phyloP scores from a whole-genome alignment of 2,888 invertebrate genomes.

The Falcaria lacertinaria region DNA sequence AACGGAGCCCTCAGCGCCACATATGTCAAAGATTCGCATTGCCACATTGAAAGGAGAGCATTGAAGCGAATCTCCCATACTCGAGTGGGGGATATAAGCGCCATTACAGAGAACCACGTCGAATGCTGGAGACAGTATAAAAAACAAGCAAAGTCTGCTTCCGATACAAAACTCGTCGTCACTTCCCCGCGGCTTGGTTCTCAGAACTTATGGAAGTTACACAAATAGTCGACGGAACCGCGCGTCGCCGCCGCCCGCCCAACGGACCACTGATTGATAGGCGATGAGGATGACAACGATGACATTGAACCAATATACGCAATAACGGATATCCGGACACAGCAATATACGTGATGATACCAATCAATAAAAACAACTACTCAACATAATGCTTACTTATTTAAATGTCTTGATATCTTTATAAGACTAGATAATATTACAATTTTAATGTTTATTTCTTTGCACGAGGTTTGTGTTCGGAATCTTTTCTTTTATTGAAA shows the following conservation, averaged over 20 bases:
- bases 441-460: no score
- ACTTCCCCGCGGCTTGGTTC: conserved; percentile 65
- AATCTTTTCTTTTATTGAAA: no score
- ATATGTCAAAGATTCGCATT: not conserved
- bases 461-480: no score
- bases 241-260: conserved; percentile 49
- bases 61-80: not conserved
- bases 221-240: conserved; percentile 70
- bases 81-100: conserved; percentile 3
- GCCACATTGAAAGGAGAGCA: not conserved
- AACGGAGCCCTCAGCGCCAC: no score
- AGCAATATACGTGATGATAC: no score
- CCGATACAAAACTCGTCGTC: conserved; percentile 71
- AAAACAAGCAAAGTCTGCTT: conserved; percentile 56
- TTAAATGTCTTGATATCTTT: no score
- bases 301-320: conserved; percentile 50
- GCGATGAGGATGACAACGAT: conserved; percentile 13
- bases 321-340: conserved; percentile 25
- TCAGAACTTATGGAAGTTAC: conserved; percentile 73
- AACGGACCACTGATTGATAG: conserved; percentile 63
- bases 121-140: conserved; percentile 37
- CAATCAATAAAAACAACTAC: no score
- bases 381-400: no score
- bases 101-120: conserved; percentile 27
- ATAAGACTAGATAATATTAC: no score